A percentile compares a stretch with the other conserved stretches of the same genome.
Conservation (phyloP, 2,113 vertebrate genomes). For the Turnix velox region DNA sequence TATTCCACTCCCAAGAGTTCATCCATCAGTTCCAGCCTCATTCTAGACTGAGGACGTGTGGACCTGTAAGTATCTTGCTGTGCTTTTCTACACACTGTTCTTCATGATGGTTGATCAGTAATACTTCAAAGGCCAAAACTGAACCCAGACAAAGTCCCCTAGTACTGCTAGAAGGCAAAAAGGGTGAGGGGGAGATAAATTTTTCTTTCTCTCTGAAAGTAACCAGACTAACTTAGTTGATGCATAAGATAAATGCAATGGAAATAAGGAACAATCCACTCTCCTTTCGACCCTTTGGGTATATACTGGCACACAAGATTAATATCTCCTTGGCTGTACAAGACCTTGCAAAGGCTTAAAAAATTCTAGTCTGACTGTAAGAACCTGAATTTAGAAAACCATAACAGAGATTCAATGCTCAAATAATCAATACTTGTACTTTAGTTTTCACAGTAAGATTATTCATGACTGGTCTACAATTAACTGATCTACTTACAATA, state of each 20-base stretch:
- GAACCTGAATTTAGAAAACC: not conserved
- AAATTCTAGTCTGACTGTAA: not conserved
- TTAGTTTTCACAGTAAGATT: not conserved
- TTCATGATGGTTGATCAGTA: not conserved
- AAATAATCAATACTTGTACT: not conserved
- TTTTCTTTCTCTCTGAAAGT: not conserved
- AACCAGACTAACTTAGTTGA: not conserved
- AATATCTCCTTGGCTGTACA: not conserved
- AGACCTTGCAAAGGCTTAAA: not conserved
- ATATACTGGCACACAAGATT: not conserved
- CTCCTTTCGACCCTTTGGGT: not conserved
- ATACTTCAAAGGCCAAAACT: not conserved
- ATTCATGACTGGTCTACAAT: not conserved
- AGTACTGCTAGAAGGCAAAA: not conserved
- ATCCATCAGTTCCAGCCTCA: constrained; percentile 10
- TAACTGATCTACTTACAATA: not conserved
- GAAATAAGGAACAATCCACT: not conserved
- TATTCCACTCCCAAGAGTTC: constrained; percentile 28
- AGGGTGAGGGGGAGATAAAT: not conserved
- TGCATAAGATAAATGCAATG: not conserved
- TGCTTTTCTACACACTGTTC: not conserved
- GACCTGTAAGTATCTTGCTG: not conserved
- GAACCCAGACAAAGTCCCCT: not conserved
- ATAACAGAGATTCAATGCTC: not conserved
- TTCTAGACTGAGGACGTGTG: not conserved